Evolutionary conservation across 2,888 invertebrate genomes (phyloP).

Genomic region (Erpobdella octoculata): DNA sequence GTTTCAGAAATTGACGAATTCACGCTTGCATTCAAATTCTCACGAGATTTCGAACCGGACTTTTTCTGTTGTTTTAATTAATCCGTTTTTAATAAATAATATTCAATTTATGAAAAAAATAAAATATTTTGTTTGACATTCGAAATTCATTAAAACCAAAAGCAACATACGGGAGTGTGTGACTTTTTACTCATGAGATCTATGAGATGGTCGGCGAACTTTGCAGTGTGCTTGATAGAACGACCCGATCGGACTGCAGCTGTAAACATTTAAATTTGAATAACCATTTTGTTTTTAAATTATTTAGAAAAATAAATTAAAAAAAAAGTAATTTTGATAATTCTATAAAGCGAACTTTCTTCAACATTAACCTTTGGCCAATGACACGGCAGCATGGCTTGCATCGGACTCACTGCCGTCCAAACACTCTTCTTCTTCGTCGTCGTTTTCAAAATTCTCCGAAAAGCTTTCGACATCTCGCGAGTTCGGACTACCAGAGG

Average conservation of each 20-base stretch:
- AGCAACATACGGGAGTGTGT: too few species aligned
- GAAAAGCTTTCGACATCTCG: not conserved
- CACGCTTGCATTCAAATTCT: not conserved
- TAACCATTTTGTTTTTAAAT: too few species aligned
- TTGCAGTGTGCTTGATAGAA: conserved; percentile 9
- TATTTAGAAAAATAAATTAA: too few species aligned
- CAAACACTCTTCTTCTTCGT: not conserved
- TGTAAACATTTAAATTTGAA: too few species aligned
- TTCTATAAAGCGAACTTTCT: too few species aligned
- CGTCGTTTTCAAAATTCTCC: not conserved
- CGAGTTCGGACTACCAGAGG: not conserved
- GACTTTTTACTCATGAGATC: conserved; percentile 13
- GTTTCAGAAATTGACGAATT: not conserved
- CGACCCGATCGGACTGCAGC: not conserved
- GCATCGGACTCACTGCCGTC: not conserved
- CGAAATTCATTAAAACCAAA: too few species aligned
- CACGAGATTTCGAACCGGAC: not conserved
- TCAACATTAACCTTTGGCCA: too few species aligned
- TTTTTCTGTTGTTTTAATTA: not conserved
- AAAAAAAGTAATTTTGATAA: too few species aligned
- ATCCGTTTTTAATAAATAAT: not conserved
- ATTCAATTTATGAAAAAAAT: too few species aligned
- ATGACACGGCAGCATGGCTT: not conserved
- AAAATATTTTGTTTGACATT: too few species aligned
- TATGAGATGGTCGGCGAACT: not conserved